Conservation (phyloP, 2,113 vertebrate species). For the Kobus ellipsiprymnus region DNA sequence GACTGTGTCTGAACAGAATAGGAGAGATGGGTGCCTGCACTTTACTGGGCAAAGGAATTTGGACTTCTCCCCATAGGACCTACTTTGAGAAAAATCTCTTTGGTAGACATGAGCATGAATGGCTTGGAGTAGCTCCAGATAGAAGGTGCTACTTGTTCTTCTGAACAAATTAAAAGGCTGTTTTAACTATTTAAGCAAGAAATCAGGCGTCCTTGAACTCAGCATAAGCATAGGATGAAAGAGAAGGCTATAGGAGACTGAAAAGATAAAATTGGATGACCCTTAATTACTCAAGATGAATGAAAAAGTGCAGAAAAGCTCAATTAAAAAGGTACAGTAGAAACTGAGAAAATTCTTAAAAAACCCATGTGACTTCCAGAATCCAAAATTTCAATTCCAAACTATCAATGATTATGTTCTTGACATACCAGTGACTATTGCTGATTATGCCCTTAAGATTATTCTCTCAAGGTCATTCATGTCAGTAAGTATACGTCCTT, state of each 20-base stretch:
- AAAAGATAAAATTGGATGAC: conserved; percentile 5
- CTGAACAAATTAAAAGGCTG: conserved; percentile 47
- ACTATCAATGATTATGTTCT: background rate
- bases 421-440: background rate
- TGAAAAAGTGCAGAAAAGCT: background rate
- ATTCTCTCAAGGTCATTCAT: background rate
- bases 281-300: background rate
- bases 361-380: background rate
- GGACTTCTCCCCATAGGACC: conserved; percentile 9
- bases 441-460: background rate
- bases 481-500: background rate
- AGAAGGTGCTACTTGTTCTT: background rate
- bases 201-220: background rate
- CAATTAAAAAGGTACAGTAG: background rate
- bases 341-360: background rate
- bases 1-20: conserved; percentile 42
- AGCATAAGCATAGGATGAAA: background rate
- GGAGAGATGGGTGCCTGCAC: conserved; percentile 15
- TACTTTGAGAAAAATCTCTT: conserved; percentile 50
- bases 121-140: conserved; percentile 22
- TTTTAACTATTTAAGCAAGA: conserved; percentile 48
- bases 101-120: conserved; percentile 10
- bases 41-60: conserved; percentile 58
- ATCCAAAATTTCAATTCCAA: background rate
- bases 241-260: background rate